Evolutionary conservation across 2,888 invertebrate species (phyloP).

Genomic region (Cactoblastis cactorum): DNA sequence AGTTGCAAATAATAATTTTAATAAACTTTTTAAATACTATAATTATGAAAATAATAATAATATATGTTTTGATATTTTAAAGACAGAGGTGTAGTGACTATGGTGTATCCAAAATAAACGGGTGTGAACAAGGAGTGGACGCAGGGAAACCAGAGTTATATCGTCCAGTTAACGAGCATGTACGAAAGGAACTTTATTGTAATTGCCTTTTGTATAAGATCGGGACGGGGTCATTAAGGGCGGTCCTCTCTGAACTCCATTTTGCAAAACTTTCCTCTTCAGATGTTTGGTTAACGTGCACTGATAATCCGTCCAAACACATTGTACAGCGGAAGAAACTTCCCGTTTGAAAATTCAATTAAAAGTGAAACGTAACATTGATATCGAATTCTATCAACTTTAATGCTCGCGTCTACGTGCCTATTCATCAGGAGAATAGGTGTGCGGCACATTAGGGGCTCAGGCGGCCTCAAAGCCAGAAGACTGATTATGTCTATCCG

Average conservation of each 20-base stretch:
- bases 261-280: slow-evolving; percentile 61
- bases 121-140: slow-evolving; percentile 53
- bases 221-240: slow-evolving; percentile 73
- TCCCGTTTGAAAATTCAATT: slow-evolving; percentile 24
- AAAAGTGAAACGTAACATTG: slow-evolving; percentile 44
- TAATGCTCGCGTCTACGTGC: slow-evolving; percentile 56
- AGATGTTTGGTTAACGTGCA: slow-evolving; percentile 38
- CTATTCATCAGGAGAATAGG: slow-evolving; percentile 74
- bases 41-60: too few species aligned
- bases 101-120: slow-evolving; percentile 51
- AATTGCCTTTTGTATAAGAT: slow-evolving; percentile 78
- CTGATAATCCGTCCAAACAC: slow-evolving; percentile 24
- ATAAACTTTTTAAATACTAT: too few species aligned
- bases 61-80: background rate
- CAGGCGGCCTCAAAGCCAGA: slow-evolving; percentile 77
- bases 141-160: slow-evolving; percentile 71
- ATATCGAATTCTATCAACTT: slow-evolving; percentile 47
- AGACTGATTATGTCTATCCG: slow-evolving; percentile 80
- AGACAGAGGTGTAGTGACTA: slow-evolving; percentile 26
- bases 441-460: slow-evolving; percentile 69
- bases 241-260: slow-evolving; percentile 64
- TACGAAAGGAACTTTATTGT: slow-evolving; percentile 78
- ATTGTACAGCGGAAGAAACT: slow-evolving; percentile 18
- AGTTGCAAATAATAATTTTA: too few species aligned
- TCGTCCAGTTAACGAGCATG: slow-evolving; percentile 77